phyloP scores from a whole-genome alignment of 2,113 vertebrate species.

The Choloepus hoffmanni region DNA sequence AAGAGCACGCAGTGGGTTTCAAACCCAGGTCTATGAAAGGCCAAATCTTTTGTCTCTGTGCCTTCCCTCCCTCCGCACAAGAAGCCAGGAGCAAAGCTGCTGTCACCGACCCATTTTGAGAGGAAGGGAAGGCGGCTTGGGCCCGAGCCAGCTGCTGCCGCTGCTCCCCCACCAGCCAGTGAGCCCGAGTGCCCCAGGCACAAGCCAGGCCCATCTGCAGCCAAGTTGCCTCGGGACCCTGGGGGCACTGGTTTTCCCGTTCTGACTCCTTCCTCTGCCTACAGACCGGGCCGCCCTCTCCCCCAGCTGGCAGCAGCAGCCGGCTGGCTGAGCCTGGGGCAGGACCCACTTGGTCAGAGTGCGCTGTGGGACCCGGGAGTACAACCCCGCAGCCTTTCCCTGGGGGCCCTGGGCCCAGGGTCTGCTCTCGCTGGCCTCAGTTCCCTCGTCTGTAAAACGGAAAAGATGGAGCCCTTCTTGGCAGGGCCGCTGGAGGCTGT shows the following conservation, averaged over 20 bases:
- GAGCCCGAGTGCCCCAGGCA: conserved; percentile 11
- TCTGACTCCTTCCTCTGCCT: conserved; percentile 4
- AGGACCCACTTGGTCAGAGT: conserved; percentile 59
- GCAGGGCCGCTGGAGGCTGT: neutral
- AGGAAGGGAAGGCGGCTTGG: neutral
- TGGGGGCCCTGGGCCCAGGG: neutral
- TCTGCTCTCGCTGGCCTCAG: conserved; percentile 14
- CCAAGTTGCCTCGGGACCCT: conserved; percentile 46
- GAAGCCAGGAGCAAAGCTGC: neutral
- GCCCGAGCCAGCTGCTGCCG: conserved; percentile 5
- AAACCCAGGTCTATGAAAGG: neutral
- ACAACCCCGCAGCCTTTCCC: neutral
- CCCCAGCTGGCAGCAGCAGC: conserved; percentile 29
- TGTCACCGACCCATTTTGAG: neutral
- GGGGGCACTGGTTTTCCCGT: neutral
- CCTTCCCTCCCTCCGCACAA: neutral
- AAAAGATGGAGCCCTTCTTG: neutral
- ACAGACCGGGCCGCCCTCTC: conserved; percentile 40
- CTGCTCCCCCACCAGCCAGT: neutral
- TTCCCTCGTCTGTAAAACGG: neutral
- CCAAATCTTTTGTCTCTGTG: neutral
- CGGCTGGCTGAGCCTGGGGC: neutral
- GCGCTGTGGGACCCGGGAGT: neutral
- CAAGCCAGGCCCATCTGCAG: neutral
- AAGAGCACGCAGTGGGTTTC: neutral